Base-by-base conservation (phyloP, 1,140 invertebrate species). In the Eumaeus atala region DNA sequence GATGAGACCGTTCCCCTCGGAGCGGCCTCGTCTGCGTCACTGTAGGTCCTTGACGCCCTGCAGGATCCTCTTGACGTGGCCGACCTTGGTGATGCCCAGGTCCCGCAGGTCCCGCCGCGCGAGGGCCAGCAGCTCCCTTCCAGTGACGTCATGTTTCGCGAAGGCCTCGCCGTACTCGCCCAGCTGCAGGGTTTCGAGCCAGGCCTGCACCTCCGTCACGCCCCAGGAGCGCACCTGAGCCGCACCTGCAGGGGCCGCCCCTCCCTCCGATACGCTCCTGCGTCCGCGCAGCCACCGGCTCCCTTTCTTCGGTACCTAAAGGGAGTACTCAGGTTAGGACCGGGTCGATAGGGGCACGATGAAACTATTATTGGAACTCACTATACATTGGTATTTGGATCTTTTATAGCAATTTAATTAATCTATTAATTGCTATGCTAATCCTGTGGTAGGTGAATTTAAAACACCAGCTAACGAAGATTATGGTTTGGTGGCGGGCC, bases 1-100 rank as follows among this genome's bases (percentile, higher is more conserved):
- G 48, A 42, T 56, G 54, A 67, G 76, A 74, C 74, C 82, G 70
- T 78, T 74, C 67, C 72, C 80, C 56, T 83, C 80, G 59, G 82
- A 86, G 72, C 74, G 82, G 74, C 80, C 80, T 33, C 82, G 77
- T 67, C 73, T 57, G 53, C 72, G 75, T 84, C 86, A 88, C 73
- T 88, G 85, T 9, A 97, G 88, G 80, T 97, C 96, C 78, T 95
- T 95, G 53, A 97, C 96, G 11, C 94, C 96, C 79, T 97, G 95
- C 56, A 97, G 91, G 58, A 99, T 95, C 61, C 97, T 91, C 84
- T 98, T 99, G 2, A 98, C 92, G 77, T 99, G 97, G 5, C 97
- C 97, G 34, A 98, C 91, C 88, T 98, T 99, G 1, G 92, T 94
- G 18, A 98, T 93, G 17, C 96, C 96, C 10, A 98, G 89, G 64